A percentile compares a stretch with the other conserved stretches of the same genome.
Conservation (phyloP, 2,888 invertebrate genomes). For the Lymantria dispar region DNA sequence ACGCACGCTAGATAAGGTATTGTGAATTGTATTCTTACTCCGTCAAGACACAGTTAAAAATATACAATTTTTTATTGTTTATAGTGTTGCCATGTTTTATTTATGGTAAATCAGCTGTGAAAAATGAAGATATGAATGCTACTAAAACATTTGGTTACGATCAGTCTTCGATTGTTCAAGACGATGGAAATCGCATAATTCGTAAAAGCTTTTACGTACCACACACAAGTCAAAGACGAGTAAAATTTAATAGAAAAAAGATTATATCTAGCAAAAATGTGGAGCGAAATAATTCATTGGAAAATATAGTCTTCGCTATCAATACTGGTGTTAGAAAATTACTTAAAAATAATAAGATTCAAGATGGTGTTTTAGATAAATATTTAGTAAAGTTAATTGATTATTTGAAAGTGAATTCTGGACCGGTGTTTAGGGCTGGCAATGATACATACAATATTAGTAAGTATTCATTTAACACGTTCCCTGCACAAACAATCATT, state of each 20-base stretch:
- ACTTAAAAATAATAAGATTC: not conserved
- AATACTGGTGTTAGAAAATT: slow-evolving; percentile 7
- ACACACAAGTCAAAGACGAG: not conserved
- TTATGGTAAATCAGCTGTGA: not conserved
- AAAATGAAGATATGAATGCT: not conserved
- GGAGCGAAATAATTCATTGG: slow-evolving; percentile 3
- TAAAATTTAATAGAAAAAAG: not conserved
- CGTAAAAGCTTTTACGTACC: not conserved
- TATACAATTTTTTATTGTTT: no score
- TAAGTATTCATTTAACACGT: slow-evolving; percentile 15
- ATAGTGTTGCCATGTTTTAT: not conserved
- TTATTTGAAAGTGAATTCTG: not conserved
- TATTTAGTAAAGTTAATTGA: not conserved
- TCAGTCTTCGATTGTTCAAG: not conserved
- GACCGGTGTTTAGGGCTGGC: slow-evolving; percentile 1
- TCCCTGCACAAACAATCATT: no score
- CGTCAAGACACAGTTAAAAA: no score
- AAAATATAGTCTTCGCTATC: slow-evolving; percentile 15
- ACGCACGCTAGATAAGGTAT: no score
- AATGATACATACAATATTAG: slow-evolving; percentile 6
- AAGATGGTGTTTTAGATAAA: slow-evolving; percentile 2
- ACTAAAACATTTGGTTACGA: not conserved
- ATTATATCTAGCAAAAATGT: not conserved
- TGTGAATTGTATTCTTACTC: no score
- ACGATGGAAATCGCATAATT: not conserved